Conservation (phyloP, 2,888 invertebrate genomes). For the Syritta pipiens region DNA sequence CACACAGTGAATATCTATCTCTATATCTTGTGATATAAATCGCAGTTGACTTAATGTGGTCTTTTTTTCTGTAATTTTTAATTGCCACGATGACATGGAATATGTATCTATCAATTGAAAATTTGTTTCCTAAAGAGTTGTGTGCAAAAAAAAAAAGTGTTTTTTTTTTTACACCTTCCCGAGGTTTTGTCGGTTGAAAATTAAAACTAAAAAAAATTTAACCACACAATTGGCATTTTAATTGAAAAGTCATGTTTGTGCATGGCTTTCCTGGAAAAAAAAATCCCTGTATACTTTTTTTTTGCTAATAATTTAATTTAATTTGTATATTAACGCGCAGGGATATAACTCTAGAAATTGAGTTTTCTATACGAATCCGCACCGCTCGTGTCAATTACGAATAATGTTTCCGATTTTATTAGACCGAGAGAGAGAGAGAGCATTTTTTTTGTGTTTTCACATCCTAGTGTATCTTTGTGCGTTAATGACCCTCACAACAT, state of each 20-base stretch:
- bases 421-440: neutral
- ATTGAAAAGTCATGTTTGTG: slow-evolving; percentile 59
- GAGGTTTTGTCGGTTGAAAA: neutral
- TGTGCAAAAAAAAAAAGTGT: neutral
- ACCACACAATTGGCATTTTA: slow-evolving; percentile 28
- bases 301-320: slow-evolving; percentile 32
- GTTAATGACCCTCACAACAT: slow-evolving; percentile 54
- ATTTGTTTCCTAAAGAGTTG: slow-evolving; percentile 4
- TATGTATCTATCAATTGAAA: slow-evolving; percentile 46
- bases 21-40: slow-evolving; percentile 47
- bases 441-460: neutral
- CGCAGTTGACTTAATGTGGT: slow-evolving; percentile 49
- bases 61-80: slow-evolving; percentile 35
- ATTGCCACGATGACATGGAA: slow-evolving; percentile 50
- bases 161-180: neutral
- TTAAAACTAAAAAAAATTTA: slow-evolving; percentile 8
- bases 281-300: slow-evolving; percentile 5
- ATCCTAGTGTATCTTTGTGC: slow-evolving; percentile 23
- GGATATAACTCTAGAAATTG: too few species aligned
- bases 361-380: neutral
- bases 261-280: slow-evolving; percentile 29
- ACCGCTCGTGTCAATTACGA: slow-evolving; percentile 18
- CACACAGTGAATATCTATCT: neutral
- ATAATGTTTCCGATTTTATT: slow-evolving; percentile 15
- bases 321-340: slow-evolving; percentile 6